phyloP scores from a whole-genome alignment of 2,888 invertebrate genomes.

The Tenthredo scrophulariae region DNA sequence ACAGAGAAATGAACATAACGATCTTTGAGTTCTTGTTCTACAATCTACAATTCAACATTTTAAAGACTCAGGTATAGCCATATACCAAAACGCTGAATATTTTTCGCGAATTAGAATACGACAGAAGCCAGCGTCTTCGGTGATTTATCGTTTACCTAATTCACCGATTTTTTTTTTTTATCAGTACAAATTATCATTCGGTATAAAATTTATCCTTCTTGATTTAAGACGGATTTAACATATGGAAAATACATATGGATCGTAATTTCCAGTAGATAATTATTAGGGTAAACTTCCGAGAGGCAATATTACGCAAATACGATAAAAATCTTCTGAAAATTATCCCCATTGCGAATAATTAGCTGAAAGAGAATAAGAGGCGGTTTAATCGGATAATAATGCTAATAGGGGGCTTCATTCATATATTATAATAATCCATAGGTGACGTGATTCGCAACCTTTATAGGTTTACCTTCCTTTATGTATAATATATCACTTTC shows the following conservation, averaged over 20 bases:
- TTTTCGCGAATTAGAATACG: not conserved
- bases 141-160: not conserved
- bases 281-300: no score
- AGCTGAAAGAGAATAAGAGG: not conserved
- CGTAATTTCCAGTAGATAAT: no score
- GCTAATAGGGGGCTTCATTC: not conserved
- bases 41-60: not conserved
- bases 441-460: constrained; percentile 34
- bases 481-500: constrained; percentile 63
- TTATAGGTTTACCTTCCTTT: constrained; percentile 20
- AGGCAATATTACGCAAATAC: no score
- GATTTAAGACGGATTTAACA: no score
- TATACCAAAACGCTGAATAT: no score
- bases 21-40: not conserved
- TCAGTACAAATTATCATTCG: not conserved
- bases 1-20: not conserved
- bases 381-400: constrained; percentile 8
- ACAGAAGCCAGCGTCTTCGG: not conserved
- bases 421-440: not conserved
- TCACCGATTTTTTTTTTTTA: not conserved
- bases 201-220: not conserved
- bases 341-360: not conserved
- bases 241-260: no score
- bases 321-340: no score
- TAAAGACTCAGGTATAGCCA: not conserved